These are phyloP conservation scores for Neelides sp. DNA, from an alignment of 1,140 invertebrate species.

Conservation along the genomic window DNA sequence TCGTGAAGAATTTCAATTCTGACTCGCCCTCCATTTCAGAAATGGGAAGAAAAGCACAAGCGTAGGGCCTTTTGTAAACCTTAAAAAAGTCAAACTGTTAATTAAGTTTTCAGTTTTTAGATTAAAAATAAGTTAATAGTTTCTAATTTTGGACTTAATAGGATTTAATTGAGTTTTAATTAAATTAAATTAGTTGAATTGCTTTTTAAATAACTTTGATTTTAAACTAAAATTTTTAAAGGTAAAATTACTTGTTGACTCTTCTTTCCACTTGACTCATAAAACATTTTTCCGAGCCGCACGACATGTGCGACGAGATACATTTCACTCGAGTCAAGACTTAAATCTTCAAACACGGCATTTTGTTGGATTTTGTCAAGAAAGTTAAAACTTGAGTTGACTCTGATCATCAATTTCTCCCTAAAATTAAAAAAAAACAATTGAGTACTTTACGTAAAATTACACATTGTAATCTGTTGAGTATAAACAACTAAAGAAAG, in stretches of 20 bases:
- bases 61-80: constrained; percentile 60
- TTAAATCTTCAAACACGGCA: constrained; percentile 46
- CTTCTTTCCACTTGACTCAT: constrained; percentile 59
- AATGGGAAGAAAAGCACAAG: constrained; percentile 59
- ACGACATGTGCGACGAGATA: constrained; percentile 79
- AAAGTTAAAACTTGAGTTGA: constrained; percentile 20
- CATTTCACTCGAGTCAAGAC: constrained; percentile 61
- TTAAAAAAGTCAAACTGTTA: constrained; percentile 33
- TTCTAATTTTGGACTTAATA: constrained; percentile 3
- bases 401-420: constrained; percentile 69
- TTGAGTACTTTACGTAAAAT: constrained; percentile 9
- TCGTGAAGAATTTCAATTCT: constrained; percentile 66
- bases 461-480: too few relatives aligned
- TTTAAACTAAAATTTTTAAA: too few relatives aligned
- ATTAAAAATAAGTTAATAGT: too few relatives aligned
- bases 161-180: constrained; percentile 3
- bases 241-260: too few relatives aligned
- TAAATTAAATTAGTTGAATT: too few relatives aligned
- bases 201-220: too few relatives aligned
- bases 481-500: too few relatives aligned
- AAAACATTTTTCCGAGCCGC: constrained; percentile 71
- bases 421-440: constrained; percentile 41
- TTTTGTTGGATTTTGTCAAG: constrained; percentile 63
- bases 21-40: constrained; percentile 42
- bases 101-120: too few relatives aligned